A percentile compares a stretch with the other conserved stretches of the same genome.
Evolutionary conservation across 2,797 vertebrate species (phyloP).

Genomic region (Scarus forsteni): DNA sequence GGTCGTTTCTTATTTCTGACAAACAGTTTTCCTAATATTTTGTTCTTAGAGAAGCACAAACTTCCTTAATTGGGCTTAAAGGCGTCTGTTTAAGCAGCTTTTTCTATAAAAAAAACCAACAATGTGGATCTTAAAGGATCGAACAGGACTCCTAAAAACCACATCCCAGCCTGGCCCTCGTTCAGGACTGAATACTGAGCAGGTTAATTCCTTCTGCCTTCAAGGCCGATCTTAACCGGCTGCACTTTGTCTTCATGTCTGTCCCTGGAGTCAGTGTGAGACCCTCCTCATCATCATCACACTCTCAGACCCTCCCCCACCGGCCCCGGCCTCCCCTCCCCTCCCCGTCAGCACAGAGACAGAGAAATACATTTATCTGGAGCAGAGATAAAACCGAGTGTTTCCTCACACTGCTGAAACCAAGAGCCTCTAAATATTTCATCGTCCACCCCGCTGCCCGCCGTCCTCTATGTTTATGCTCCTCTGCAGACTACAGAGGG

Average conservation of each 20-base stretch:
- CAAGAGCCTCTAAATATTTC: slow-evolving; percentile 79
- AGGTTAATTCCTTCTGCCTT: too few species aligned
- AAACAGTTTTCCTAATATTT: too few species aligned
- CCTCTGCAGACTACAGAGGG: slow-evolving; percentile 48
- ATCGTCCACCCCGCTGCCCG: slow-evolving; percentile 68
- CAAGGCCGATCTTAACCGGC: background rate
- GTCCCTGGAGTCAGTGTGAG: slow-evolving; percentile 14
- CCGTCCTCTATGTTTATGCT: slow-evolving; percentile 40
- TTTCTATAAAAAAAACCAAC: too few species aligned
- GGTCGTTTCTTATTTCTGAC: too few species aligned
- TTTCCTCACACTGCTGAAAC: slow-evolving; percentile 51
- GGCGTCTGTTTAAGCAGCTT: too few species aligned
- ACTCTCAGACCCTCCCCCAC: slow-evolving; percentile 33
- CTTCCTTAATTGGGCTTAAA: too few species aligned
- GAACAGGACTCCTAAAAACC: too few species aligned
- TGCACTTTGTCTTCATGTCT: slow-evolving; percentile 1
- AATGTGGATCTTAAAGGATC: too few species aligned
- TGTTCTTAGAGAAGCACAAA: too few species aligned
- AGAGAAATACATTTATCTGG: slow-evolving; percentile 61
- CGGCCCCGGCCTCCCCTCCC: background rate
- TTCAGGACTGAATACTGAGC: too few species aligned
- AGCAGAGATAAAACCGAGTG: slow-evolving; percentile 67
- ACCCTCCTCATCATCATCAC: slow-evolving; percentile 25
- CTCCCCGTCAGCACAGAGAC: slow-evolving; percentile 30
- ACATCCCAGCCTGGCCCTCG: too few species aligned